Conservation (phyloP, 2,113 vertebrate genomes). For the Lipophrys pholis region DNA sequence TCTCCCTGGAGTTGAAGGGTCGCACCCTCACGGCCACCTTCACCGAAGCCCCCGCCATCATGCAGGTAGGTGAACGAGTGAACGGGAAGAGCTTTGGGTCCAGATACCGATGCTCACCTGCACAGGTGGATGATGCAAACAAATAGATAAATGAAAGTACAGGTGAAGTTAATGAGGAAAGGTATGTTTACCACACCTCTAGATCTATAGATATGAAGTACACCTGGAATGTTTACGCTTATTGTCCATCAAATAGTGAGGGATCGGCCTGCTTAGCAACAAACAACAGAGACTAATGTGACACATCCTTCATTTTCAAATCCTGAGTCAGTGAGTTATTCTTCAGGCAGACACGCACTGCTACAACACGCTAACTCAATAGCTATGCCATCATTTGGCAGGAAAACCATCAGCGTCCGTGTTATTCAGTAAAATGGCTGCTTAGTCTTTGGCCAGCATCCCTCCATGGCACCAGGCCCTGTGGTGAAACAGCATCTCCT, state of each 20-base stretch:
- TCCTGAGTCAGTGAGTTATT: slow-evolving; percentile 7
- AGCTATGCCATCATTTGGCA: slow-evolving; percentile 39
- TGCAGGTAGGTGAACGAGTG: slow-evolving; percentile 40
- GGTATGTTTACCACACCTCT: too few species aligned
- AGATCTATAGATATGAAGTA: neutral
- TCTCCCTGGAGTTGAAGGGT: slow-evolving; percentile 98
- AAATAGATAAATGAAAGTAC: neutral
- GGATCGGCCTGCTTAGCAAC: neutral
- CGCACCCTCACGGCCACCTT: slow-evolving; percentile 98
- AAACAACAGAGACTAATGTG: slow-evolving; percentile 6
- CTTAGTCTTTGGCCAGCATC: slow-evolving; percentile 52
- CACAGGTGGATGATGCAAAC: slow-evolving; percentile 20
- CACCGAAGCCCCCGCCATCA: slow-evolving; percentile 94
- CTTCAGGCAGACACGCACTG: slow-evolving; percentile 9
- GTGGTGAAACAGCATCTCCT: slow-evolving; percentile 12
- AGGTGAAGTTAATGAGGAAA: too few species aligned
- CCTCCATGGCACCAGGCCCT: slow-evolving; percentile 35
- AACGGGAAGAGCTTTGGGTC: slow-evolving; percentile 55
- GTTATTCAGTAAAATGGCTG: slow-evolving; percentile 71
- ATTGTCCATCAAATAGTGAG: neutral
- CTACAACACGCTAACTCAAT: slow-evolving; percentile 31
- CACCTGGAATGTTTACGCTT: neutral
- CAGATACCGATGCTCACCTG: slow-evolving; percentile 64
- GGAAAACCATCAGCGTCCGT: slow-evolving; percentile 40
- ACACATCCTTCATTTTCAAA: slow-evolving; percentile 23